Conservation (phyloP, 2,888 invertebrate genomes). For the Junonia oenone region DNA sequence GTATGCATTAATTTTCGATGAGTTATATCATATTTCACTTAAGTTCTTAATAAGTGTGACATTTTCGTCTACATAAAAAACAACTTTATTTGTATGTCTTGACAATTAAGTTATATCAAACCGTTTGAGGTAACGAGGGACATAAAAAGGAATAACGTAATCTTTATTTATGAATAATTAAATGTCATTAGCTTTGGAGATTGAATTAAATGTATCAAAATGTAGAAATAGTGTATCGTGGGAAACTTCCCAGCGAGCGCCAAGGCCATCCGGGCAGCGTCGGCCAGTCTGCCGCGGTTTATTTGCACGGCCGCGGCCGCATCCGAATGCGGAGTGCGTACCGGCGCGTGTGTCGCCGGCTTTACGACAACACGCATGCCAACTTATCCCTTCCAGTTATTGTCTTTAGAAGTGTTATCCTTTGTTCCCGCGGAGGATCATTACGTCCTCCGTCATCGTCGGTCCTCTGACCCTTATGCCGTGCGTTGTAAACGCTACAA, state of each 20-base stretch:
- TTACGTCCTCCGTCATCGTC: conserved; percentile 59
- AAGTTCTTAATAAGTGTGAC: too few species aligned
- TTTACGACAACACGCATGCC: conserved; percentile 48
- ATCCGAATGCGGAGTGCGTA: conserved; percentile 59
- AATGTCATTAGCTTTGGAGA: conserved; percentile 5
- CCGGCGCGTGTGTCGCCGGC: conserved; percentile 49
- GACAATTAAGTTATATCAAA: neutral
- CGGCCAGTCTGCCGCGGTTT: conserved; percentile 65
- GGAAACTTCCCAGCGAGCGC: conserved; percentile 50
- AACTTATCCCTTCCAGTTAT: conserved; percentile 66
- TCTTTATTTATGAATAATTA: conserved; percentile 3
- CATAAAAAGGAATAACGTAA: conserved; percentile 2
- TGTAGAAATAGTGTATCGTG: conserved; percentile 39
- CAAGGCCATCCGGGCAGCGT: conserved; percentile 64
- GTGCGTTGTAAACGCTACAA: conserved; percentile 56
- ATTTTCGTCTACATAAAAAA: neutral
- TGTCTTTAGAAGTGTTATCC: conserved; percentile 72
- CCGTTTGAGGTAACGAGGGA: neutral
- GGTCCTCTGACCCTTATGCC: conserved; percentile 49
- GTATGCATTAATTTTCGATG: too few species aligned
- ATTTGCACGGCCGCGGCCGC: conserved; percentile 52
- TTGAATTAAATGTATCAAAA: conserved; percentile 7
- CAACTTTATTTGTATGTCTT: neutral
- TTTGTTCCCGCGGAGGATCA: conserved; percentile 62
- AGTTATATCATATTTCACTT: too few species aligned